These are phyloP conservation scores for Macropus fuliginosus DNA, from an alignment of 2,797 vertebrate species.

Conservation along the genomic window DNA sequence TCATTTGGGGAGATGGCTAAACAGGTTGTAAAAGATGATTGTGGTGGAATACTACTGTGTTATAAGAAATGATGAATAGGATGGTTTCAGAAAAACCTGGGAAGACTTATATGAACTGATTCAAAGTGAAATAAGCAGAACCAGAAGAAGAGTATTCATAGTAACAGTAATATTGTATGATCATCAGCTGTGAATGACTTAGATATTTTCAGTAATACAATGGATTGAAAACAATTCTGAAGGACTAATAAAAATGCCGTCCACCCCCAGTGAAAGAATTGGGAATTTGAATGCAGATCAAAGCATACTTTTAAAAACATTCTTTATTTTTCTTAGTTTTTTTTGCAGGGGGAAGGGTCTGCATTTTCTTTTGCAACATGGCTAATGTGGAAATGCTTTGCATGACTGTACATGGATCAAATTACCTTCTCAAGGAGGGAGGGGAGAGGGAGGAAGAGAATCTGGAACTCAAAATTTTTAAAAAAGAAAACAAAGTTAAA, in stretches of 20 bases:
- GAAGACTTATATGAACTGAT: too few species aligned
- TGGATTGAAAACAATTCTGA: not conserved
- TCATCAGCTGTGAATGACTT: too few species aligned
- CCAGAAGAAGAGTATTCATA: too few species aligned
- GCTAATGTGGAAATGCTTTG: not conserved
- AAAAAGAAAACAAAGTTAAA: not conserved
- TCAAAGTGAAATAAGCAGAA: too few species aligned
- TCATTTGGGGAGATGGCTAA: too few species aligned
- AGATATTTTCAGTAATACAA: not conserved
- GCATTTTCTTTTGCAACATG: not conserved
- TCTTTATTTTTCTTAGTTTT: not conserved
- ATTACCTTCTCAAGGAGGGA: not conserved
- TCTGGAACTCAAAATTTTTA: not conserved
- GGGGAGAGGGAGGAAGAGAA: not conserved
- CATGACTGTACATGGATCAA: not conserved
- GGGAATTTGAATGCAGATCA: not conserved
- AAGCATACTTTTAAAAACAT: not conserved
- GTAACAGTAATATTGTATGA: too few species aligned
- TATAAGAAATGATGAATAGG: too few species aligned
- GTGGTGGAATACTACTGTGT: too few species aligned
- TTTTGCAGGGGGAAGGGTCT: too few species aligned
- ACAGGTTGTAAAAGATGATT: too few species aligned
- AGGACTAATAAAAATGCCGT: not conserved
- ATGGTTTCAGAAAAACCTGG: too few species aligned
- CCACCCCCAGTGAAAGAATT: not conserved